A percentile compares a stretch with the other conserved stretches of the same genome.
These are phyloP conservation scores for Argyra leucocephala DNA, from an alignment of 2,888 invertebrate genomes.

Conservation along the genomic window DNA sequence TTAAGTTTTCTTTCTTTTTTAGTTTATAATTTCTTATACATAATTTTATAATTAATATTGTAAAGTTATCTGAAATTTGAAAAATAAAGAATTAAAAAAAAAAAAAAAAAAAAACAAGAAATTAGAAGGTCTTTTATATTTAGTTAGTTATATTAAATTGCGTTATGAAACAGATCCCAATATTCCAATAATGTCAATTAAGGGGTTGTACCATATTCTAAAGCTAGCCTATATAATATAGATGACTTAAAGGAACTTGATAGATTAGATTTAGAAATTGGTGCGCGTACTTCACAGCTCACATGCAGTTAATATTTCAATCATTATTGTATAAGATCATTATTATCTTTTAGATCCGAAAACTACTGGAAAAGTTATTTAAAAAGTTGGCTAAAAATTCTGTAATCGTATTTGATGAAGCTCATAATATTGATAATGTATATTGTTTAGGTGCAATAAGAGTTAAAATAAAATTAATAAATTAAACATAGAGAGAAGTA, in stretches of 20 bases:
- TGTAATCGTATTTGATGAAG: slow-evolving; percentile 97
- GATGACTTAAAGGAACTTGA: slow-evolving; percentile 92
- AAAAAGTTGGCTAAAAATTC: slow-evolving; percentile 83
- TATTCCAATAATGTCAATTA: slow-evolving; percentile 72
- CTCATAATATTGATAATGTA: slow-evolving; percentile 98
- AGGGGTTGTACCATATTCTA: slow-evolving; percentile 78
- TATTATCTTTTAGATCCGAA: slow-evolving; percentile 98
- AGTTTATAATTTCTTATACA: too few relatives aligned
- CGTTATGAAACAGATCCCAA: slow-evolving; percentile 65
- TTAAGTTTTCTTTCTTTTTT: too few relatives aligned
- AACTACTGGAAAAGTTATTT: slow-evolving; percentile 95
- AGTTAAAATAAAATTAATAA: slow-evolving; percentile 83
- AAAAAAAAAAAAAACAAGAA: too few relatives aligned
- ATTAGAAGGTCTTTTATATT: slow-evolving; percentile 84
- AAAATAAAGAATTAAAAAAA: too few relatives aligned
- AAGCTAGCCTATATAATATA: slow-evolving; percentile 86
- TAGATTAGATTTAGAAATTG: slow-evolving; percentile 72
- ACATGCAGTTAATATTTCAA: slow-evolving; percentile 76
- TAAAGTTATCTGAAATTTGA: too few relatives aligned
- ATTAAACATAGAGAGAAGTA: slow-evolving; percentile 74
- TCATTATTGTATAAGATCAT: slow-evolving; percentile 96
- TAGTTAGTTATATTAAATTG: slow-evolving; percentile 85
- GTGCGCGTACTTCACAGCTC: slow-evolving; percentile 95
- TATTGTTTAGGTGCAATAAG: slow-evolving; percentile 99
- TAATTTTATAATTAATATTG: too few relatives aligned